A percentile compares a stretch with the other conserved stretches of the same genome.
Conservation (phyloP, 2,797 vertebrate genomes). For the Danio jaintianensis region DNA sequence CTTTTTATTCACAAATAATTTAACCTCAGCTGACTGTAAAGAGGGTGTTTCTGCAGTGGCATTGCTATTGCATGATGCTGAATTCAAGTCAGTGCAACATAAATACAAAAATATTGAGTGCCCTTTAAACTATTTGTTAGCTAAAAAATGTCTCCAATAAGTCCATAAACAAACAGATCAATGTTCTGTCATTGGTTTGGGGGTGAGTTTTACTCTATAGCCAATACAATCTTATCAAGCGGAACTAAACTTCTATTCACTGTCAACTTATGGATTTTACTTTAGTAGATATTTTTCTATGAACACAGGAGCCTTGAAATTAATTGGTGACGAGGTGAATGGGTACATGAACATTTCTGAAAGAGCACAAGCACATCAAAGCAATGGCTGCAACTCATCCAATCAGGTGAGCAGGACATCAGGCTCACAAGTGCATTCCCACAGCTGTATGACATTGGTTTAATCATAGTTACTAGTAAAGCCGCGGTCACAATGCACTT, state of each 20-base stretch:
- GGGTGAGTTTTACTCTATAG: background rate
- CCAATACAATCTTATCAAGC: background rate
- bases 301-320: background rate
- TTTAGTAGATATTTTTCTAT: background rate
- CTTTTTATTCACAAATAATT: background rate
- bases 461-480: background rate
- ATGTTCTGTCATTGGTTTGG: background rate
- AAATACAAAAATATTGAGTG: background rate
- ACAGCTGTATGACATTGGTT: background rate
- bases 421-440: background rate
- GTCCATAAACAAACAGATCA: background rate
- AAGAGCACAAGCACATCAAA: constrained; percentile 36
- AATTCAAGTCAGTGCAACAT: background rate
- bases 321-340: background rate
- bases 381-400: background rate
- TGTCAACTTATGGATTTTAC: background rate
- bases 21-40: background rate
- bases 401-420: background rate
- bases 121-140: background rate
- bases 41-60: background rate
- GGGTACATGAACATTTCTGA: constrained; percentile 37
- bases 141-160: background rate
- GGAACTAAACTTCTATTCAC: background rate
- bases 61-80: background rate
- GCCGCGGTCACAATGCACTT: too few relatives aligned